phyloP scores from a whole-genome alignment of 2,113 vertebrate genomes.

The Pogonocichla stellata region DNA sequence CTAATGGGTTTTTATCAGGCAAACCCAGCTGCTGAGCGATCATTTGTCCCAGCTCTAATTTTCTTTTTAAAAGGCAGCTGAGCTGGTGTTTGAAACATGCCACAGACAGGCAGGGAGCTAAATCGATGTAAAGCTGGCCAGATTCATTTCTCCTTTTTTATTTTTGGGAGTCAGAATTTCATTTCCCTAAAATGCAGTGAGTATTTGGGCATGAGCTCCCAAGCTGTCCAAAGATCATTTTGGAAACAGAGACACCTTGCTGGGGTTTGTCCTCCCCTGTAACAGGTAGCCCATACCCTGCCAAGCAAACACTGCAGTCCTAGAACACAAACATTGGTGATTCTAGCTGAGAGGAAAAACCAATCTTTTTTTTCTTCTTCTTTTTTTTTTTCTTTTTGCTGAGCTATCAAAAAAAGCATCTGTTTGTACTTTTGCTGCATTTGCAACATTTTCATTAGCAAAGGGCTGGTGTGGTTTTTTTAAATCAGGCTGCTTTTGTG shows the following conservation, averaged over 20 bases:
- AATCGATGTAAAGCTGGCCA: background rate
- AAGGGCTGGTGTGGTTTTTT: background rate
- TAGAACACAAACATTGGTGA: fast-evolving
- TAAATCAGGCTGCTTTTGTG: constrained; percentile 3
- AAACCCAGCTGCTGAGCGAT: background rate
- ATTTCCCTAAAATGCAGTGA: constrained; percentile 69
- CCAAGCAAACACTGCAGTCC: background rate
- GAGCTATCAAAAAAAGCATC: background rate
- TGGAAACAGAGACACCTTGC: background rate
- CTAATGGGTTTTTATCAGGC: background rate
- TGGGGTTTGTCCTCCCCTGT: background rate
- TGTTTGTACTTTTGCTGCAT: background rate
- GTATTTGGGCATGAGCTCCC: background rate
- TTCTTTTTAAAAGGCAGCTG: background rate
- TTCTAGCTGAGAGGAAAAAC: background rate
- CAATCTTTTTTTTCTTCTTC: fast-evolving
- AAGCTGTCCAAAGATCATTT: background rate
- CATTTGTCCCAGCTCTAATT: background rate
- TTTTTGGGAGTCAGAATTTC: constrained; percentile 65
- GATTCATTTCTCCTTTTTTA: constrained; percentile 75
- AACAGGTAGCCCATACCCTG: background rate
- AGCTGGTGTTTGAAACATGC: background rate
- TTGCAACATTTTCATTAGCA: constrained; percentile 31
- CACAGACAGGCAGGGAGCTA: background rate
- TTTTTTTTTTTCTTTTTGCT: background rate